These are phyloP conservation scores for Byasa hedistus DNA, from an alignment of 2,888 invertebrate species.

Conservation along the genomic window DNA sequence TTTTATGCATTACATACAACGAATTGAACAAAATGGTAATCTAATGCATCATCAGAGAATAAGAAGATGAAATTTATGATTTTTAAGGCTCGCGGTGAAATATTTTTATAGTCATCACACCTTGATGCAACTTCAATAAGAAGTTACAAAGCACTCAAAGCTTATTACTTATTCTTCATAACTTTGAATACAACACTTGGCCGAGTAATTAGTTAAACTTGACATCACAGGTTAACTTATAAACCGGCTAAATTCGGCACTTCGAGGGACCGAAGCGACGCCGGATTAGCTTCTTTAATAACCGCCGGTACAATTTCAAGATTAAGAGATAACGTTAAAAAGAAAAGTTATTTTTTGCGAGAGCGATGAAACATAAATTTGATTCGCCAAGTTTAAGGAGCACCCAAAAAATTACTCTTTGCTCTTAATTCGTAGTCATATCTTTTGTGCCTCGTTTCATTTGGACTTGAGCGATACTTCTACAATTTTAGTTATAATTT, in stretches of 20 bases:
- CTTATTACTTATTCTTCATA: constrained; percentile 23
- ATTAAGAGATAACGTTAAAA: constrained; percentile 29
- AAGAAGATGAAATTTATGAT: too few species aligned
- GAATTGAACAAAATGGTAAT: too few species aligned
- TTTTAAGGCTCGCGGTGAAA: too few species aligned
- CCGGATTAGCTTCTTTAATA: constrained; percentile 28
- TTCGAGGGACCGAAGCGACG: constrained; percentile 12
- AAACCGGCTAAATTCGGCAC: constrained; percentile 18
- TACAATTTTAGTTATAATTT: constrained; percentile 2
- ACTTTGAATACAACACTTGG: constrained; percentile 23
- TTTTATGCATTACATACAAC: too few species aligned
- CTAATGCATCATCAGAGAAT: too few species aligned
- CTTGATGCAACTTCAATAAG: constrained; percentile 9
- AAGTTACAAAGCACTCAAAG: constrained; percentile 17
- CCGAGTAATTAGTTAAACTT: constrained; percentile 26
- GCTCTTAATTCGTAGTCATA: constrained; percentile 14
- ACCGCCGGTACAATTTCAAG: constrained; percentile 27
- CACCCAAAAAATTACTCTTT: constrained; percentile 12
- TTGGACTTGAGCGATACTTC: constrained; percentile 5
- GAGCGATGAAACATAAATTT: constrained; percentile 23
- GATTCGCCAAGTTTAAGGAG: constrained; percentile 13
- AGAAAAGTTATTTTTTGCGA: constrained; percentile 23
- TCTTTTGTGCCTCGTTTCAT: constrained; percentile 10
- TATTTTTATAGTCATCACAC: background rate
- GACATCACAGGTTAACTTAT: constrained; percentile 23